Evolutionary conservation across 2,888 invertebrate genomes (phyloP).

Genomic region (Metellina segmentata): DNA sequence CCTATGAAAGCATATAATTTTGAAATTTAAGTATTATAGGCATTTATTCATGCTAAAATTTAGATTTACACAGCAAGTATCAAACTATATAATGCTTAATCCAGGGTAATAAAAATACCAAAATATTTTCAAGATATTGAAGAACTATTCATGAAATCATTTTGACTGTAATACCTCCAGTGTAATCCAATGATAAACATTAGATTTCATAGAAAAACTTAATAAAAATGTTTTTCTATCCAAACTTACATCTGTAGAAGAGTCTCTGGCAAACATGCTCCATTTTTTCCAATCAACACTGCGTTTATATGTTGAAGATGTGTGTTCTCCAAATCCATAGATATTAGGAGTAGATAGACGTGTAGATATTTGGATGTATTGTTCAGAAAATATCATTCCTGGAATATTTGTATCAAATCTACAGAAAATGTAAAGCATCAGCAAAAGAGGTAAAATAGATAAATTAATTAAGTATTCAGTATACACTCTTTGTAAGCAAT

Average conservation of each 20-base stretch:
- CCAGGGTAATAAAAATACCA: not conserved
- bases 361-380: slow-evolving; percentile 82
- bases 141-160: too few relatives aligned
- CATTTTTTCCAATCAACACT: slow-evolving; percentile 80
- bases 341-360: slow-evolving; percentile 80
- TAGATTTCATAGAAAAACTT: too few relatives aligned
- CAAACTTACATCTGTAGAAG: slow-evolving; percentile 78
- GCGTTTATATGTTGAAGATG: slow-evolving; percentile 80
- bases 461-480: too few relatives aligned
- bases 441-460: not conserved
- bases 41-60: too few relatives aligned
- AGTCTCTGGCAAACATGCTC: slow-evolving; percentile 81
- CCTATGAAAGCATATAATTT: too few relatives aligned
- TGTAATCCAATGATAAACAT: too few relatives aligned
- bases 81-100: too few relatives aligned
- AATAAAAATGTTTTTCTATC: not conserved
- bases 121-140: not conserved
- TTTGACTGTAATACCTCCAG: too few relatives aligned
- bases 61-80: too few relatives aligned
- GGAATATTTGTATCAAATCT: slow-evolving; percentile 79
- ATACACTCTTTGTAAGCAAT: too few relatives aligned
- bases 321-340: slow-evolving; percentile 83
- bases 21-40: too few relatives aligned
- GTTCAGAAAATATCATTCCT: slow-evolving; percentile 82
- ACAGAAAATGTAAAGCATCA: slow-evolving; percentile 16